Evolutionary conservation across 2,797 vertebrate genomes (phyloP).

Genomic region (Pachyuromys duprasi): DNA sequence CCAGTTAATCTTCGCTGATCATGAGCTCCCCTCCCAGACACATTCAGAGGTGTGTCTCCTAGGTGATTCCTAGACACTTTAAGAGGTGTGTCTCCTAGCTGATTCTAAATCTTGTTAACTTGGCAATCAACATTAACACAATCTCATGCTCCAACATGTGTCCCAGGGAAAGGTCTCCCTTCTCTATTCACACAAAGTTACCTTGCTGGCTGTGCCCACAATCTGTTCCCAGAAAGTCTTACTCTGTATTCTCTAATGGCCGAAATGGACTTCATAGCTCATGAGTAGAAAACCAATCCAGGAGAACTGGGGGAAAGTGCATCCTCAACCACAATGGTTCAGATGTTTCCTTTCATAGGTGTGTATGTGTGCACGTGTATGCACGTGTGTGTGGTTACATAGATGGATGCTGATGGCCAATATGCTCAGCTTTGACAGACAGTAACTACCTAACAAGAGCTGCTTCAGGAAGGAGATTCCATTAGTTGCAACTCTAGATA

Average conservation of each 20-base stretch:
- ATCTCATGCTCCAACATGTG: not conserved
- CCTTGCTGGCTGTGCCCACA: accelerated
- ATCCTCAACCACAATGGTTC: not conserved
- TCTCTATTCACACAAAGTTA: not conserved
- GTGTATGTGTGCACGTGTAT: not conserved
- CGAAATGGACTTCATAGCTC: accelerated
- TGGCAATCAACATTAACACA: not conserved
- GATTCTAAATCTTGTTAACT: not conserved
- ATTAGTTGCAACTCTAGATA: not conserved
- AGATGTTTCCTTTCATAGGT: not conserved
- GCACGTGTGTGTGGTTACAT: not conserved
- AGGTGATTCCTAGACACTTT: not conserved
- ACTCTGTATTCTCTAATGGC: not conserved
- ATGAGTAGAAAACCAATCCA: not conserved
- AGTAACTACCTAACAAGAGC: not conserved
- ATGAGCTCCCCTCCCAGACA: not conserved
- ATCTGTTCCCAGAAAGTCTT: not conserved
- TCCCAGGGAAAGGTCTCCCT: not conserved
- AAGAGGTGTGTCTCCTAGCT: not conserved
- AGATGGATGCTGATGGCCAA: accelerated
- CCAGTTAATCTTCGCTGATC: not conserved
- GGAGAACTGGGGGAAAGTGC: too few species aligned
- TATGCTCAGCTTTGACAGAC: not conserved
- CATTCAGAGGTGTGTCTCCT: not conserved
- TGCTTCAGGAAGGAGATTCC: not conserved